Conservation (phyloP, 2,113 vertebrate species). For the Tringa solitaria region DNA sequence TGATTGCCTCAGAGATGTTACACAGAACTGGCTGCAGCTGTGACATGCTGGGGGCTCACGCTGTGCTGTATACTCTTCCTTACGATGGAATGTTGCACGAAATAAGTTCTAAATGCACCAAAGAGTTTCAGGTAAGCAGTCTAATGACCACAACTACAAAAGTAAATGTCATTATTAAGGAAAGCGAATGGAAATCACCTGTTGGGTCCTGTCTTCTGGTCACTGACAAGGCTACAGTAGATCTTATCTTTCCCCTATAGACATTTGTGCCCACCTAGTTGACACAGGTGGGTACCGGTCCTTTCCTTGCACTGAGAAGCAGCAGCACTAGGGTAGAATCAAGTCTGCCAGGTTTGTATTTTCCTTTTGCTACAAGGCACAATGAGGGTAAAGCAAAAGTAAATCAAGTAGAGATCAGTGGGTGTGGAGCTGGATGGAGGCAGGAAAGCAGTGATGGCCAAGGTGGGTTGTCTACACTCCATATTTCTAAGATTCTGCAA, state of each 20-base stretch:
- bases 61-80: not conserved
- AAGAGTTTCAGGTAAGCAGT: not conserved
- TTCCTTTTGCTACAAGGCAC: not conserved
- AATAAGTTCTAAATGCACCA: not conserved
- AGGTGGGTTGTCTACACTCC: not conserved
- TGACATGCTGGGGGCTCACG: accelerated
- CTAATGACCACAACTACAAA: not conserved
- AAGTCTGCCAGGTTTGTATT: not conserved
- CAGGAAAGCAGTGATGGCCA: not conserved
- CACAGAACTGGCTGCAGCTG: not conserved
- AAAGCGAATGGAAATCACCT: not conserved
- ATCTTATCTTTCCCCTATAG: not conserved
- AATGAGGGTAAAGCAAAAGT: not conserved
- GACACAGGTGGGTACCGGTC: too few species aligned
- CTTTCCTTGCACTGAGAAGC: not conserved
- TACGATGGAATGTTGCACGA: not conserved
- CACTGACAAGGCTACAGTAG: not conserved
- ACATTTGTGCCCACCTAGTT: not conserved
- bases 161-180: not conserved
- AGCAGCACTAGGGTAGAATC: not conserved
- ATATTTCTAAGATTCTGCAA: not conserved
- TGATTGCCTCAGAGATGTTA: not conserved
- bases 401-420: not conserved
- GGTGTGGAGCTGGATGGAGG: not conserved
- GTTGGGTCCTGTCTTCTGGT: not conserved